Base-by-base conservation (phyloP, 2,113 vertebrate genomes). In the Morone chrysops region DNA sequence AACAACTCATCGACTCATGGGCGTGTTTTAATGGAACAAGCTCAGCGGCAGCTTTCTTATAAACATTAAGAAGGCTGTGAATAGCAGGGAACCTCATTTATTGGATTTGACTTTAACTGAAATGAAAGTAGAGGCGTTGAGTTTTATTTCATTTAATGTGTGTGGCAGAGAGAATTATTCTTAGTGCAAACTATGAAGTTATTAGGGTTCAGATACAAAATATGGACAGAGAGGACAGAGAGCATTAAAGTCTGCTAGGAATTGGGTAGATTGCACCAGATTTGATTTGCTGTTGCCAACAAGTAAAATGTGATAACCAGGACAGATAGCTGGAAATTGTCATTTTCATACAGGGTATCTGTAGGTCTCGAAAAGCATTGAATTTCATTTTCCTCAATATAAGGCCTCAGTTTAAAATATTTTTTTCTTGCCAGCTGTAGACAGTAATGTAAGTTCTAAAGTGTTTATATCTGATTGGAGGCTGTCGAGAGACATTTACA, bases 51-150 rank as follows among this genome's bases (percentile, higher is more conserved):
- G 82, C 75, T 53, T 36, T 60, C 75, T 53, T 62, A 13, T 62
- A 70, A 74, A 70, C 53, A 76, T 70, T 47, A 63, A 69, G n/a
- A 60, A 57, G n/a, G 22, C 31, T 67, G 69, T 45, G 67, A 80
- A 76, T 73, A 70, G 78, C 14, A 40, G 41, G 41, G 45, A 70
- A 45, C 2, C 40, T 71, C 18, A 53, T 87, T 80, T 17, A 71
- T 77, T 63, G 50, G n/a, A 82, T 82, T 73, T 76, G 66, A 76
- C 62, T 71, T 65, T n/a, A 74, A 56, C 36, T 75, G 48, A 75
- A 81, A 78, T 25, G 17, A 85, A 80, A 70, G 71, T 8, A 54
- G 66, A 78, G 67, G 50, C 48, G 14, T 1, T 25, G 69, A 54
- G 18, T 54, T 80, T 67, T 11, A 82, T 79, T 79, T 51, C 1